phyloP scores from a whole-genome alignment of 2,113 vertebrate species.

The Seriola aureovittata region DNA sequence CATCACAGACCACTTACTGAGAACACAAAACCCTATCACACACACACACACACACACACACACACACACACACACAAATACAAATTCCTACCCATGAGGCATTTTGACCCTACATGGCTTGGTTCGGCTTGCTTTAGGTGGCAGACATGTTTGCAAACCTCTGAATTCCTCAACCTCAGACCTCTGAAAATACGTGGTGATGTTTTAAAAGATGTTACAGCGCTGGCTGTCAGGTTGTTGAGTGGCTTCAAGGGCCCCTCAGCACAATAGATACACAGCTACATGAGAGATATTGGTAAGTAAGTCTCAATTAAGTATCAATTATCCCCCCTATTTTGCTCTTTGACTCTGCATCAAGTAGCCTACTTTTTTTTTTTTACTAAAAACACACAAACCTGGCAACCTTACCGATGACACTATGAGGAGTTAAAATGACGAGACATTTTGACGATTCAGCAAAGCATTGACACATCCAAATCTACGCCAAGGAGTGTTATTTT shows the following conservation, averaged over 20 bases:
- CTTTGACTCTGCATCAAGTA: not conserved
- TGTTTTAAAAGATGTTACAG: not conserved
- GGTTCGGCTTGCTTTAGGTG: conserved; percentile 12
- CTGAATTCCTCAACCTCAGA: not conserved
- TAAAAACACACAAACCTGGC: not conserved
- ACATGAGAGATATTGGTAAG: not conserved
- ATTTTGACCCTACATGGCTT: conserved; percentile 68
- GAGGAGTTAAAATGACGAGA: not conserved
- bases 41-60: conserved; percentile 17
- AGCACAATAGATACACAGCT: not conserved
- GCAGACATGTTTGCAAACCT: not conserved
- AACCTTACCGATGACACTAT: not conserved
- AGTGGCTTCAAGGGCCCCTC: not conserved
- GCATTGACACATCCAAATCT: not conserved
- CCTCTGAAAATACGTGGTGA: not conserved
- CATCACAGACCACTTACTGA: conserved; percentile 58
- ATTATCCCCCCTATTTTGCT: not conserved
- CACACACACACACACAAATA: conserved; percentile 10
- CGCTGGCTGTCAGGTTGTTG: not conserved
- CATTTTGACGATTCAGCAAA: too few species aligned
- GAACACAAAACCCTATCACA: conserved; percentile 39
- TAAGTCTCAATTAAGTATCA: not conserved
- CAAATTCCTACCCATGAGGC: conserved; percentile 17
- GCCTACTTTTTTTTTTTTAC: not conserved
- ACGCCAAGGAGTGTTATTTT: not conserved